Evolutionary conservation across 2,888 invertebrate genomes (phyloP).

Genomic region (Pharmacophagus antenor): DNA sequence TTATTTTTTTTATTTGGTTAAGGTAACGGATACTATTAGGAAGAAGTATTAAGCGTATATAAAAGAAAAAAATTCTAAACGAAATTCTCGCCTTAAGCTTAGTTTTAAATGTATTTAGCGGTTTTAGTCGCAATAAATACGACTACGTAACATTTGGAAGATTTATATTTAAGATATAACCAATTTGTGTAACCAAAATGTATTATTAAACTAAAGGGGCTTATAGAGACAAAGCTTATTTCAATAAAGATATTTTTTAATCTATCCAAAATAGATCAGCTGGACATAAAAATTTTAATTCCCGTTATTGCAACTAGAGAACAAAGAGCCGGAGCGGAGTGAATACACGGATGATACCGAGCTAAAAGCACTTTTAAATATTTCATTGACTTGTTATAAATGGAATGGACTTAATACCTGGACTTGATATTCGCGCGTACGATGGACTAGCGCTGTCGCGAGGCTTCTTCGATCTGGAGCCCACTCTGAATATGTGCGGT

Average conservation of each 20-base stretch:
- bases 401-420: constrained; percentile 51
- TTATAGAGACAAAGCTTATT: background rate
- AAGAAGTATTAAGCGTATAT: no score
- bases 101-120: no score
- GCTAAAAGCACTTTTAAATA: background rate
- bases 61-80: no score
- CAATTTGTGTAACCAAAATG: no score
- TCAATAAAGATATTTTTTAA: no score
- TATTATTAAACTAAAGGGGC: background rate
- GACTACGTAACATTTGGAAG: no score
- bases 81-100: no score
- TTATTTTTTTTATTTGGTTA: no score
- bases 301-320: background rate
- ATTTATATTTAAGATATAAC: no score
- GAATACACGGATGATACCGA: no score
- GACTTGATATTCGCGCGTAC: constrained; percentile 78
- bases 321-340: background rate
- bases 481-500: constrained; percentile 92
- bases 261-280: background rate
- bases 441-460: constrained; percentile 72
- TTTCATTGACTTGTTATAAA: background rate
- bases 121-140: no score
- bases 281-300: background rate
- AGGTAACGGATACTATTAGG: no score
- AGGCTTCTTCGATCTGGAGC: constrained; percentile 83